Base-by-base conservation (phyloP, 92 coral and sea anemone genomes). In the Phymanthus crucifer region DNA sequence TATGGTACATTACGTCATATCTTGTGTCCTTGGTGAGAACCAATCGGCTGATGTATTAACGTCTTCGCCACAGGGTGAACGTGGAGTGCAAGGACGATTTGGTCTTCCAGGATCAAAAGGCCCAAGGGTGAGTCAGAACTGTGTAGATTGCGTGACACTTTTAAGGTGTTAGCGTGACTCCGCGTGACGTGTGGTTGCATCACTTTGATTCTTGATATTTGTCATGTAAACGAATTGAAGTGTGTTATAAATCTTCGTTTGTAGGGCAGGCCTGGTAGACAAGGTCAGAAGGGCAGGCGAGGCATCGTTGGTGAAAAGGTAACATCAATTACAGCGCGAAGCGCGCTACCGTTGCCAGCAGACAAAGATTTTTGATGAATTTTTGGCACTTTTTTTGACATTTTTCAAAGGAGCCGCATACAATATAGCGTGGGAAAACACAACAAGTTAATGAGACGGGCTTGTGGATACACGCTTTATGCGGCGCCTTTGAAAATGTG, bases 61-160 rank as follows among this genome's bases (percentile, higher is more conserved):
- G 52, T 24, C 66, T 13, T 48, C 3, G 21, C 38, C 68, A 40
- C 75, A 82, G 86, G 86, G 86, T 61, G 19, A 73, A 61, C 86
- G 86, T 32, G 86, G 86, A 23, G 48, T 19, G 16, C 86, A 82
- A 74, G 86, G 86, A 33, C 86, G 67, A 38, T 82, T 82, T 58
- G 86, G 86, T 34, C 70, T 61, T 66, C 80, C 86, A 57, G 86
- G 86, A 66, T 38, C 64, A 61, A 82, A 82, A 82, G 86, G 86
- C 73, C 86, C 86, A 9, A 82, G 86, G 86, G 86, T 82, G 58
- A 58, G 86, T 45, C 17, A 4, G 68, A 61, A 61, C 34, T 61
- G 0, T 61, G 19, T 58, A 7, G 66, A 54, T 13, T 5, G 29
- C 29, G 29, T 54, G 64, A 54, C 29, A 19, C 23, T 54, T 54